Evolutionary conservation across 2,888 invertebrate genomes (phyloP).

Genomic region (Chouioia cunea): DNA sequence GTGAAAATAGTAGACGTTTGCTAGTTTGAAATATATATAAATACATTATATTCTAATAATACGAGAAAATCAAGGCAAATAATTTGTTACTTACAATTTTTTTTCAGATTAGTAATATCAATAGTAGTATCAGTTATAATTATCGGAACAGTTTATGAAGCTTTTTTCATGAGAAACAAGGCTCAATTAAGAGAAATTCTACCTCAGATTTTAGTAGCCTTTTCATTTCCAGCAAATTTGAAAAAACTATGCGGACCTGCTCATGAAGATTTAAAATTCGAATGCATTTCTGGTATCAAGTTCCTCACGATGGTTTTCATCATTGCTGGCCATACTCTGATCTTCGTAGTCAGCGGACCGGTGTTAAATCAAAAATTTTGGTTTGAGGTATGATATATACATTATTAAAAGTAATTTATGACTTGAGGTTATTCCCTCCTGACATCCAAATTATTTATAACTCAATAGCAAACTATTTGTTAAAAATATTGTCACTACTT

Average conservation of each 20-base stretch:
- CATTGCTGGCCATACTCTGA: conserved; percentile 76
- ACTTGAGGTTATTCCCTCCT: no score
- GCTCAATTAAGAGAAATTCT: conserved; percentile 50
- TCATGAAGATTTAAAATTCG: conserved; percentile 73
- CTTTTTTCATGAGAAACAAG: conserved; percentile 51
- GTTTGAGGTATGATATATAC: conserved; percentile 69
- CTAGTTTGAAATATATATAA: no score
- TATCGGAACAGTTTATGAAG: conserved; percentile 58
- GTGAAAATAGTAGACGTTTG: no score
- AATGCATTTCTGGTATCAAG: conserved; percentile 77
- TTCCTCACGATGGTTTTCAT: conserved; percentile 78
- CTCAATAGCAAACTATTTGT: no score
- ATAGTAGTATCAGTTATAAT: conserved; percentile 54
- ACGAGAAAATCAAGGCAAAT: no score
- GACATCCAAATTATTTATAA: no score
- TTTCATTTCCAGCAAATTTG: conserved; percentile 74
- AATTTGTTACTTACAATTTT: conserved; percentile 5
- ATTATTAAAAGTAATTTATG: neutral
- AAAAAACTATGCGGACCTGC: conserved; percentile 74
- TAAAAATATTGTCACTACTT: conserved; percentile 4
- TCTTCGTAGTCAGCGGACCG: conserved; percentile 78
- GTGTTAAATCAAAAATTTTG: conserved; percentile 76
- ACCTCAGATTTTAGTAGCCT: conserved; percentile 66
- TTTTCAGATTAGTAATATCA: conserved; percentile 57
- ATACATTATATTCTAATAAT: no score